Base-by-base conservation (phyloP, 2,888 invertebrate genomes). In the Dryococelus australis region DNA sequence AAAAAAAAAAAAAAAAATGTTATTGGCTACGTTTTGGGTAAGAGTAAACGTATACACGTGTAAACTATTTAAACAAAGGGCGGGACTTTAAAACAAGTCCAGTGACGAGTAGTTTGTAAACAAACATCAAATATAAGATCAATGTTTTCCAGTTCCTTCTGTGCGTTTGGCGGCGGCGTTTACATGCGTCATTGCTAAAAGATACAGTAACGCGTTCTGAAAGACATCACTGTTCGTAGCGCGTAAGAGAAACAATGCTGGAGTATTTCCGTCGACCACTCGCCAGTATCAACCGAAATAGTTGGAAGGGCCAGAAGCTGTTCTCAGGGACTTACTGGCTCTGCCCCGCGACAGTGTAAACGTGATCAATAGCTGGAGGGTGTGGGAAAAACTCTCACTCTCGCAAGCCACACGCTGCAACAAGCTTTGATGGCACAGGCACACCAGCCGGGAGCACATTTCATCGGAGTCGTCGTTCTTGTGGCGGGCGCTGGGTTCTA, bases 341-440 rank as follows among this genome's bases (percentile, higher is more conserved):
- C n/a, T 8, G 65, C 4, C 16, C 47, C 65, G 65, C 65, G 65
- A 65, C 65, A 65, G 65, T 65, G 65, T 65, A n/a, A 65, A 65
- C 65, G 65, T 65, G 65, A 65, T 65, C 65, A 65, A 65, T 65
- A 65, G 65, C 65, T n/a, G 65, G 65, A 65, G 65, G 65, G 65
- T 65, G 65, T 65, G 65, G 65, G 65, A 3, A n/a, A 65, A 65
- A 65, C 65, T 65, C 65, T 65, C 20, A 65, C 65, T 12, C 65
- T 65, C 65, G 65, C 65, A n/a, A 8, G 24, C n/a, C 65, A n/a
- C 65, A 12, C 20, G 65, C 20, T n/a, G 65, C 65, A 65, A 65
- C 65, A 65, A 65, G 24, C n/a, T 65, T 65, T 65, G 65, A 65
- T 65, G 24, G 65, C n/a, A 20, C 65, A 24, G 8, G 65, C 24